phyloP scores from a whole-genome alignment of 30 jellyfish, hydroid and myxozoan genomes.

The Aurelia sp. region DNA sequence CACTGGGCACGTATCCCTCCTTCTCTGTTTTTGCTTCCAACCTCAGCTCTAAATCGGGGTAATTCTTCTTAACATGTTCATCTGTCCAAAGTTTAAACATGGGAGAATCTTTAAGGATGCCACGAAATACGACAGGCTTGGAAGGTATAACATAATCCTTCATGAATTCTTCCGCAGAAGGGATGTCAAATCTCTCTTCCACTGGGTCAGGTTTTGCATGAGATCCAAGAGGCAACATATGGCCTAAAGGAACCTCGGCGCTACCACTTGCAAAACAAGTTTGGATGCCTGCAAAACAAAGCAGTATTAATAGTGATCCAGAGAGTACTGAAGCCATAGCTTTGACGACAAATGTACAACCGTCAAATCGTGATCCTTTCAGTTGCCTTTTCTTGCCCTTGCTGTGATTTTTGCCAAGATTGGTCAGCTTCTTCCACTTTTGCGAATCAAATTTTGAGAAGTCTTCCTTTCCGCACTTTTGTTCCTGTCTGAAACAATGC shows the following conservation, averaged over 20 bases:
- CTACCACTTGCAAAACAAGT: too few species aligned
- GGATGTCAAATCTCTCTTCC: conserved; percentile 70
- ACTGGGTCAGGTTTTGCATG: conserved; percentile 70
- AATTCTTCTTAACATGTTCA: conserved; percentile 59
- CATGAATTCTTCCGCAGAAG: conserved; percentile 66
- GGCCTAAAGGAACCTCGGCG: conserved; percentile 26
- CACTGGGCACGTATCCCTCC: conserved; percentile 72
- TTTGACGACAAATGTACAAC: too few species aligned
- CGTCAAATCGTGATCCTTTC: too few species aligned
- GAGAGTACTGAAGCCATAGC: too few species aligned
- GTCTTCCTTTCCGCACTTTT: too few species aligned
- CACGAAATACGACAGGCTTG: conserved; percentile 86
- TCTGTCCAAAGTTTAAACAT: conserved; percentile 74
- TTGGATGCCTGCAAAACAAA: too few species aligned
- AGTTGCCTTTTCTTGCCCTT: too few species aligned
- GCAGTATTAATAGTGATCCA: too few species aligned
- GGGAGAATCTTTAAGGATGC: conserved; percentile 54
- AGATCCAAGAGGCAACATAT: conserved; percentile 82
- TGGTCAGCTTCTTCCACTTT: too few species aligned
- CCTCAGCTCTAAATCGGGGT: conserved; percentile 72
- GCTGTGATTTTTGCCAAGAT: too few species aligned
- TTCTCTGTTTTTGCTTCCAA: conserved; percentile 83
- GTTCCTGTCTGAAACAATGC: too few species aligned
- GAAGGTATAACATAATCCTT: conserved; percentile 73
- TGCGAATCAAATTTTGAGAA: too few species aligned